Conservation (phyloP, 1,140 invertebrate species). For the Sitodiplosis mosellana region DNA sequence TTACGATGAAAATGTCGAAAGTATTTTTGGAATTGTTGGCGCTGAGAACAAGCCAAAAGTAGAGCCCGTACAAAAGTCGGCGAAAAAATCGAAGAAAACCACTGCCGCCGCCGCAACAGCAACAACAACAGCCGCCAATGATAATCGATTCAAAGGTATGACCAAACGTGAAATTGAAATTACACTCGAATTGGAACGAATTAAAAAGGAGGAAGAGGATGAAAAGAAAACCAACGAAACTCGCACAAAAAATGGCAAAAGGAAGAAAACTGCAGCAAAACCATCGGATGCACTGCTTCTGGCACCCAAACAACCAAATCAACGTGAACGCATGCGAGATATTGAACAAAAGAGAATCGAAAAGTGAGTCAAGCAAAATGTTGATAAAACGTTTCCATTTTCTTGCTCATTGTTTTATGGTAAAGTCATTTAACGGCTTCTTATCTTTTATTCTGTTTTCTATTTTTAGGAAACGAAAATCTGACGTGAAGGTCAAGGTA, state of each 20-base stretch:
- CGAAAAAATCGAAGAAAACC: not conserved
- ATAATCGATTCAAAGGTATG: no score
- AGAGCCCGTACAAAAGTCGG: not conserved
- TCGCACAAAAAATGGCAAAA: not conserved
- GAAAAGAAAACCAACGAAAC: slow-evolving; percentile 11
- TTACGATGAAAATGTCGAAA: not conserved
- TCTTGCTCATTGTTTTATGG: not conserved
- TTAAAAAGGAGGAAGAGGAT: not conserved
- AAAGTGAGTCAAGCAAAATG: not conserved
- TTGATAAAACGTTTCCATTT: not conserved
- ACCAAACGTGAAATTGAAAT: not conserved
- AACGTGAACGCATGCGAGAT: slow-evolving; percentile 1
- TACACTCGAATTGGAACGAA: slow-evolving; percentile 2
- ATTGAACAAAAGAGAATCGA: not conserved
- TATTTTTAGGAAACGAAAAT: not conserved
- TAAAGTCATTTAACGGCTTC: not conserved
- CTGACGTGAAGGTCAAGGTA: not conserved
- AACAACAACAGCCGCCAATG: not conserved
- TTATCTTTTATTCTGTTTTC: not conserved
- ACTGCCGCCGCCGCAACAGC: not conserved
- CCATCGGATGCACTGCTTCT: slow-evolving; percentile 8
- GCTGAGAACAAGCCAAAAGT: slow-evolving; percentile 11
- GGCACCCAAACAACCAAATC: not conserved
- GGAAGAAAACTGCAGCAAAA: not conserved
- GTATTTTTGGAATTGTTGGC: slow-evolving; percentile 7